Evolutionary conservation across 2,797 vertebrate genomes (phyloP), one percentile per base, ranked within the genome.

Genomic region (Tympanoctomys barrerae): DNA sequence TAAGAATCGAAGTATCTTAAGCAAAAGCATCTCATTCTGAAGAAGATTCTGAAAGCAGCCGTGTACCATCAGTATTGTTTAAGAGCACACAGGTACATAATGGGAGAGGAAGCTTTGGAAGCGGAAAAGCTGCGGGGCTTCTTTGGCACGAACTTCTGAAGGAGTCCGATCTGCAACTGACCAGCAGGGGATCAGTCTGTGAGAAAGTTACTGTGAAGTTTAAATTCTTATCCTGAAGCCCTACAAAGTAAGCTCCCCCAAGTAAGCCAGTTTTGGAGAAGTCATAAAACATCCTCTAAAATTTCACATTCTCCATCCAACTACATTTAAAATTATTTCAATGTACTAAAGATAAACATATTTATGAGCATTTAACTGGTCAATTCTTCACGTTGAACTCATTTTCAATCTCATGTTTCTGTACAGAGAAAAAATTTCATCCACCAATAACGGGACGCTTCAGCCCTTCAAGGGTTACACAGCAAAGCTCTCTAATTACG

Each of bases 401-500:
- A 21, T 24, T 52, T 62, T 70, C 33, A 42, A 16, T 22, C 22
- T 13, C 78, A 57, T 5, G 31, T 89, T 94, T 90, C 59, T n/a
- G 57, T 42, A 6, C 28, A 81, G 46, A 31, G 36, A 89, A 87
- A 87, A 77, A 49, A 18, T 77, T 77, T 28, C 73, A 75, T 81
- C 52, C 59, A 49, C 31, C 79, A 14, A 61, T 49, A 93, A 62
- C 9, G 36, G 57, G 84, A 66, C 49, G 52, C 4, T 13, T 49
- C 12, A 61, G 66, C 28, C 87, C 84, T 77, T 54, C 64, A 95
- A 94, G 87, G 49, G 64, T 96, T 92, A 89, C 79, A 54, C 42
- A 33, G 66, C n/a, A 94, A 42, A 90, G 81, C 90, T 91, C 64
- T 84, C 54, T 90, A 90, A 90, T 94, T 88, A 73, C 83, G 82